Percentiles rank a stretch among this genome's conserved stretches.
phyloP scores from a whole-genome alignment of 2,113 vertebrate species.

The Dryoscopus gambensis region DNA sequence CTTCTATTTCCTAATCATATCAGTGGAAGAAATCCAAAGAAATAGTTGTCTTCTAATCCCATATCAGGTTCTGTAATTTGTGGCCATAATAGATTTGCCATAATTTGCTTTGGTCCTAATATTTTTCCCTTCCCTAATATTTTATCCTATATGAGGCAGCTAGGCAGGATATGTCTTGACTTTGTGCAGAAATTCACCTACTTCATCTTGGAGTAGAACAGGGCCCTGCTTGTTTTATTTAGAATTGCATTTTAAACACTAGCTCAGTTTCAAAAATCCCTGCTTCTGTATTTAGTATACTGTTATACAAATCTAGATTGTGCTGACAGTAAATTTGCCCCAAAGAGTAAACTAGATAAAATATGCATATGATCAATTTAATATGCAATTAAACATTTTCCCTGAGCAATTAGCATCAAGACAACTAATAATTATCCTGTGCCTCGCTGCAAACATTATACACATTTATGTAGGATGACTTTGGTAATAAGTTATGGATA shows the following conservation, averaged over 20 bases:
- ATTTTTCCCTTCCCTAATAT: background rate
- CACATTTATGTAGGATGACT: slow-evolving; percentile 6
- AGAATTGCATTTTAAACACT: background rate
- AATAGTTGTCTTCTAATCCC: background rate
- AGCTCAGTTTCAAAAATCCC: background rate
- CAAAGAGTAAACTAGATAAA: slow-evolving; percentile 40
- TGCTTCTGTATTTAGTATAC: background rate
- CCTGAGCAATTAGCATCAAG: slow-evolving; percentile 40
- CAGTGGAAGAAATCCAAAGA: background rate
- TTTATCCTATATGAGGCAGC: background rate
- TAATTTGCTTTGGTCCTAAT: background rate
- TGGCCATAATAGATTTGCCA: background rate
- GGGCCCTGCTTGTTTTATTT: background rate
- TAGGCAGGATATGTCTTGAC: background rate
- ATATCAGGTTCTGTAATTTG: background rate
- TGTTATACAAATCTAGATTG: background rate
- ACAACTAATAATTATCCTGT: slow-evolving; percentile 48
- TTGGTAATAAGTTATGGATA: slow-evolving; percentile 26
- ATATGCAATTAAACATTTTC: slow-evolving; percentile 50
- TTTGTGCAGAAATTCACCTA: background rate
- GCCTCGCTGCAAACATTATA: background rate
- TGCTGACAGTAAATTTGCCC: background rate
- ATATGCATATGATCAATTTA: slow-evolving; percentile 30
- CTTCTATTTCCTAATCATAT: background rate
- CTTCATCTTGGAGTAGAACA: background rate